Conservation (phyloP, 64 coral and sea anemone species). For the Hydrozoanthus tunicans region DNA sequence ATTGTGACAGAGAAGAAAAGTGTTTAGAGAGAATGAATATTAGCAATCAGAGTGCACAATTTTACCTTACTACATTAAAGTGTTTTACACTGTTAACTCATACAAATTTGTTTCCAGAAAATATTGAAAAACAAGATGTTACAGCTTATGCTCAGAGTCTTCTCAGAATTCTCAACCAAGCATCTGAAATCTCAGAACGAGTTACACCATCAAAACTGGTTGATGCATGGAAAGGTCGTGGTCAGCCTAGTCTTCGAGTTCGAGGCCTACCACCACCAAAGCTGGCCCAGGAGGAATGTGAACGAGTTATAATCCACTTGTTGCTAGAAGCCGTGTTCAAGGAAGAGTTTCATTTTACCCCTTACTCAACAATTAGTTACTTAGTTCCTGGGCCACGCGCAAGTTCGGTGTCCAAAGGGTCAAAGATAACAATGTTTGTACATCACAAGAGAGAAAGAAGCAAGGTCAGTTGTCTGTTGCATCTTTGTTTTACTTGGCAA, state of each 20-base stretch:
- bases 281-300: slow-evolving; percentile 72
- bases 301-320: slow-evolving; percentile 79
- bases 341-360: slow-evolving; percentile 97
- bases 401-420: slow-evolving; percentile 35
- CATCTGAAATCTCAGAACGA: slow-evolving; percentile 66
- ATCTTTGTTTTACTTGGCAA: neutral
- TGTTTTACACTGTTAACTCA: neutral
- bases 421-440: slow-evolving; percentile 30
- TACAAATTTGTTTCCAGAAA: neutral
- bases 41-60: no score
- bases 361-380: slow-evolving; percentile 91
- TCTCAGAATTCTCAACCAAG: slow-evolving; percentile 78
- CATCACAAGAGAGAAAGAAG: neutral
- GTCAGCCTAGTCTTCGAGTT: slow-evolving; percentile 64
- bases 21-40: no score
- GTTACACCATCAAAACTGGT: slow-evolving; percentile 86
- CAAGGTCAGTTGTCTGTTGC: slow-evolving; percentile 32
- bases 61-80: neutral
- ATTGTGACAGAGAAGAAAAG: neutral
- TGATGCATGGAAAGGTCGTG: slow-evolving; percentile 88
- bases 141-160: slow-evolving; percentile 62
- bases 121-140: slow-evolving; percentile 53
- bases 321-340: slow-evolving; percentile 85
- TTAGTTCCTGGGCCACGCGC: slow-evolving; percentile 76
- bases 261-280: slow-evolving; percentile 49